Base-by-base conservation (phyloP, 2,113 vertebrate species). In the Cebidichthys violaceus region DNA sequence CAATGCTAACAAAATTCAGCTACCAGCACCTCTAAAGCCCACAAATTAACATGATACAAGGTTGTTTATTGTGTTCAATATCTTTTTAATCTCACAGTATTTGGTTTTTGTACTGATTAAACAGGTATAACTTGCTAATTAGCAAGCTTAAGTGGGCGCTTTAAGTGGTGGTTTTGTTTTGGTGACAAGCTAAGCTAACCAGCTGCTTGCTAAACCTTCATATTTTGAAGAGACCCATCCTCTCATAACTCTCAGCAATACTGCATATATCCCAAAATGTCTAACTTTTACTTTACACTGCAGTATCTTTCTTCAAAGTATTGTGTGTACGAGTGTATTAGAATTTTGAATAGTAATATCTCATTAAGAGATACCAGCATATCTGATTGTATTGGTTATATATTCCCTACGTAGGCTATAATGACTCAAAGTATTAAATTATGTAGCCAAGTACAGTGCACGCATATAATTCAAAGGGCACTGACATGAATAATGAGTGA, bases 391-490 rank as follows among this genome's bases (percentile, higher is more conserved):
- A 66, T 1, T 73, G 24, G 22, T 45, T 60, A 47, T 67, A 80
- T 50, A 54, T 79, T 65, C 57, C 8, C 9, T 62, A 37, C 29
- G 18, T 59, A 17, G 29, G 59, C 59, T 33, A 59, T 68, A 47
- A 86, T 78, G 50, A 5, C 54, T 37, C 11, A 24, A 66, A 77
- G 47, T 37, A 70, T 68, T 87, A 76, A 84, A 88, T 86, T 31
- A 86, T 87, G 62, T 55, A 82, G 66, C 39, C 15, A 29, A 67
- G 33, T 29, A 68, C 70, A 66, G 52, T 52, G 66, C 27, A 62
- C 35, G 70, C 35, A 60, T 69, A 33, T 47, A 80, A 85, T 86
- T 90, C 83, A 88, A 80, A 90, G 66, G 69, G 52, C 62, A 57
- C 4, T 65, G 22, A 37, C 55, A 75, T 82, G 6, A 88, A 86